Evolutionary conservation across 2,888 invertebrate species (phyloP).

Genomic region (Aporophyla nigra): DNA sequence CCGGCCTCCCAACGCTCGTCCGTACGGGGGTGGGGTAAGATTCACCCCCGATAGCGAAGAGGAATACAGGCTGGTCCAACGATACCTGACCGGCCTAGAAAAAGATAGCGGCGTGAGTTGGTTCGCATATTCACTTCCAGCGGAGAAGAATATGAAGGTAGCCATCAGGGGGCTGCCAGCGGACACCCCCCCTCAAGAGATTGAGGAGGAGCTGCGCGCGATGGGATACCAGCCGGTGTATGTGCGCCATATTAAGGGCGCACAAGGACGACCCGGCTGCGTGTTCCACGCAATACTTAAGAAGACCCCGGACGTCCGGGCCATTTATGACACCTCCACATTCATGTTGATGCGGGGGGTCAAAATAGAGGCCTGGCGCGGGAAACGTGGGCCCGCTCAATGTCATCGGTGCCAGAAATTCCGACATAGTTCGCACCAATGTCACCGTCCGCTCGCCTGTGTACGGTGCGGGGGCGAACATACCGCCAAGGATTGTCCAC

Average conservation of each 20-base stretch:
- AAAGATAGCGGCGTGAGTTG: not conserved
- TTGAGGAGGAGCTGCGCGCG: constrained; percentile 6
- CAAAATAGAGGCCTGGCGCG: not conserved
- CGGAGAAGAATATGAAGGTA: not conserved
- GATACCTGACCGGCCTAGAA: not conserved
- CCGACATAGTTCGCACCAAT: not conserved
- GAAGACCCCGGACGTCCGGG: not conserved
- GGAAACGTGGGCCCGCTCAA: not conserved
- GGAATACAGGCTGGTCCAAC: not conserved
- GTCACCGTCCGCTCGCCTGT: not conserved
- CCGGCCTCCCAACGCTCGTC: not conserved
- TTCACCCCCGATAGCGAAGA: not conserved
- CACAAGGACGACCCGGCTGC: constrained; percentile 2
- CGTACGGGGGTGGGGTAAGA: rapidly evolving
- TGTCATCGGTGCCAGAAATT: not conserved
- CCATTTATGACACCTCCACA: not conserved
- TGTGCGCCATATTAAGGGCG: not conserved
- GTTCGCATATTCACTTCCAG: constrained; percentile 18
- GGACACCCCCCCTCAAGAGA: not conserved
- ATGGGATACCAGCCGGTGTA: constrained; percentile 12
- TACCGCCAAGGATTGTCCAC: not conserved
- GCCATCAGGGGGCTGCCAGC: not conserved
- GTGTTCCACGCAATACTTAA: constrained; percentile 13
- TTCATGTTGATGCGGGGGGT: not conserved
- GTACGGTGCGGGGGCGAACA: not conserved